Conservation (phyloP, 2,797 vertebrate species). For the Erpetoichthys calabaricus region DNA sequence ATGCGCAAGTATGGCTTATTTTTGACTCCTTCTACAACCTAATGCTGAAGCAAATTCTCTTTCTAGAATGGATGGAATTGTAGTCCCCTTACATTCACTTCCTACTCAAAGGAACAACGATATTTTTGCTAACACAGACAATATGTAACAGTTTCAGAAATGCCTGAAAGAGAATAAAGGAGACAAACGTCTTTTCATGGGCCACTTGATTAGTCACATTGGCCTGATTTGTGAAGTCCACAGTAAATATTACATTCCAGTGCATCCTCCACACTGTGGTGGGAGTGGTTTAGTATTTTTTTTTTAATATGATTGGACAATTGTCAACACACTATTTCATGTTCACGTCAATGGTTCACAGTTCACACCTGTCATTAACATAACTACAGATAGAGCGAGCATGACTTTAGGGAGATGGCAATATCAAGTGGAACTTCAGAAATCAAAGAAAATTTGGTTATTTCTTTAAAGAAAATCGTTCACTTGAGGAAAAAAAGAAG, state of each 20-base stretch:
- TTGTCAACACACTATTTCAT: too few species aligned
- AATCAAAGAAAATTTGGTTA: too few species aligned
- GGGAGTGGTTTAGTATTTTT: slow-evolving; percentile 46
- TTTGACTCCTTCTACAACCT: slow-evolving; percentile 70
- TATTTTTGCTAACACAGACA: slow-evolving; percentile 60
- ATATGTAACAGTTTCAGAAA: slow-evolving; percentile 46
- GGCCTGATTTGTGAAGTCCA: slow-evolving; percentile 35
- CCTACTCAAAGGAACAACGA: slow-evolving; percentile 63
- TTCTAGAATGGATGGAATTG: slow-evolving; percentile 57
- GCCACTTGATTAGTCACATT: slow-evolving; percentile 43
- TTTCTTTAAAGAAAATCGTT: too few species aligned
- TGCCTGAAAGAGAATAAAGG: slow-evolving; percentile 20
- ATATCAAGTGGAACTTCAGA: too few species aligned
- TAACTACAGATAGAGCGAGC: too few species aligned
- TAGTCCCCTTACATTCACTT: slow-evolving; percentile 46
- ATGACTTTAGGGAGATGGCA: too few species aligned
- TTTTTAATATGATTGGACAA: too few species aligned
- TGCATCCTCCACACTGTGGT: slow-evolving; percentile 51
- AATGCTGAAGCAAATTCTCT: slow-evolving; percentile 69
- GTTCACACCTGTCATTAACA: too few species aligned
- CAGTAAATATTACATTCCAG: slow-evolving; percentile 69
- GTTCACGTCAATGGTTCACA: too few species aligned
- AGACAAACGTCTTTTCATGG: slow-evolving; percentile 46
- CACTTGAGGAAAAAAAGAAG: too few species aligned
- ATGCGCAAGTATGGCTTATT: slow-evolving; percentile 47